Percentiles rank a stretch among this genome's conserved stretches.
Evolutionary conservation across 1,140 invertebrate species (phyloP).

Genomic region (Bombus fervidus): DNA sequence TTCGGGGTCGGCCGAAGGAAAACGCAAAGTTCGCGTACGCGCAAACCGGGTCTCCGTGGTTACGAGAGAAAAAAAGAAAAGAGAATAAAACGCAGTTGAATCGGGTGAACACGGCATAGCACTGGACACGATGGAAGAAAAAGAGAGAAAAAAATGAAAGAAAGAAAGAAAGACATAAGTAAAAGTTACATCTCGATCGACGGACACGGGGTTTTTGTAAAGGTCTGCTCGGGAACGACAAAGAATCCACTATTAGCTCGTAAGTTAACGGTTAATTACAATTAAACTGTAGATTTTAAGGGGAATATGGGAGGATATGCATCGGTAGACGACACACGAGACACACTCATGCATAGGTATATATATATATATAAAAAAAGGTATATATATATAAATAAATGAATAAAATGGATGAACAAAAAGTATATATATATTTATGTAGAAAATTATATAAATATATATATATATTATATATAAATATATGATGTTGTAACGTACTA

Average conservation of each 20-base stretch:
- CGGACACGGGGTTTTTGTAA: slow-evolving; percentile 51
- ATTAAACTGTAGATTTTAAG: slow-evolving; percentile 64
- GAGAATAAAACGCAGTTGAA: neutral
- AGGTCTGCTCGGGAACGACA: slow-evolving; percentile 61
- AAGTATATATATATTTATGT: slow-evolving; percentile 71
- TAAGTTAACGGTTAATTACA: slow-evolving; percentile 73
- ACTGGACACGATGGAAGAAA: neutral
- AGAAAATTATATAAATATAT: slow-evolving; percentile 69
- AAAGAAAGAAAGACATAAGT: neutral
- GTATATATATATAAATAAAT: slow-evolving; percentile 69
- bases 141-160: neutral
- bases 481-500: slow-evolving; percentile 72
- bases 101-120: neutral
- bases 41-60: too few relatives aligned
- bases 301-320: slow-evolving; percentile 42
- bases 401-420: slow-evolving; percentile 61
- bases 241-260: slow-evolving; percentile 73
- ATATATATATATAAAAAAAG: slow-evolving; percentile 55
- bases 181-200: slow-evolving; percentile 33
- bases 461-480: slow-evolving; percentile 69
- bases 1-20: neutral
- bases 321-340: slow-evolving; percentile 51
- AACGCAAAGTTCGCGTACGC: neutral
- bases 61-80: neutral
- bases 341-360: slow-evolving; percentile 52